Conservation (phyloP, 2,113 vertebrate species). For the Egretta garzetta region DNA sequence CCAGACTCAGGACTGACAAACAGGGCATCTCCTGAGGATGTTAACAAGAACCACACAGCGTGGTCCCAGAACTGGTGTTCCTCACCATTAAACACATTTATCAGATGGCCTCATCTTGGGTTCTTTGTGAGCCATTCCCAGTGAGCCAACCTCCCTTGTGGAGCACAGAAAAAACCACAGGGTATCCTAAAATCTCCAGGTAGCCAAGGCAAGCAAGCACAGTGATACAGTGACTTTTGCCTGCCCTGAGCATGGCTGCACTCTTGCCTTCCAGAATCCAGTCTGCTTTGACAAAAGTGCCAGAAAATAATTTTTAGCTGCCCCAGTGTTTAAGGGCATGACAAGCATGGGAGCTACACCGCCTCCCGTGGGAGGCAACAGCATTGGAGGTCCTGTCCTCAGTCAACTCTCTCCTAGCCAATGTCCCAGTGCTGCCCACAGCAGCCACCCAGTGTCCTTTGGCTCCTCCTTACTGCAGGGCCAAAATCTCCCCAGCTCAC, state of each 20-base stretch:
- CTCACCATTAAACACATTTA: neutral
- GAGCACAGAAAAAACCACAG: neutral
- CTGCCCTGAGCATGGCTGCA: neutral
- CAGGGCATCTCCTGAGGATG: neutral
- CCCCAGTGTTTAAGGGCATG: neutral
- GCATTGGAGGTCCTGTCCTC: neutral
- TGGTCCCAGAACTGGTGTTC: neutral
- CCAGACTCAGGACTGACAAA: neutral
- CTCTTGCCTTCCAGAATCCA: neutral
- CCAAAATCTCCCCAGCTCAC: neutral
- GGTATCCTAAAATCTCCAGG: neutral
- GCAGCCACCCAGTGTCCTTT: neutral
- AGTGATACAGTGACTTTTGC: neutral
- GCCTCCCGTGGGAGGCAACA: fast-evolving
- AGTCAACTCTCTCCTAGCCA: fast-evolving
- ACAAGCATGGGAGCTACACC: neutral
- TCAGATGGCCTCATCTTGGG: neutral
- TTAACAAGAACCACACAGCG: neutral
- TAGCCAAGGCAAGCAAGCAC: neutral
- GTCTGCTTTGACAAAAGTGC: neutral
- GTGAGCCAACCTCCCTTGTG: neutral
- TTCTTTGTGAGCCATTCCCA: neutral
- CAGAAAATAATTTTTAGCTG: neutral
- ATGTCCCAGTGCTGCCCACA: neutral
- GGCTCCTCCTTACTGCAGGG: neutral